Evolutionary conservation across 2,888 invertebrate genomes (phyloP), one percentile per base, ranked within the genome.

Genomic region (Sinodicranocentrus sp.): DNA sequence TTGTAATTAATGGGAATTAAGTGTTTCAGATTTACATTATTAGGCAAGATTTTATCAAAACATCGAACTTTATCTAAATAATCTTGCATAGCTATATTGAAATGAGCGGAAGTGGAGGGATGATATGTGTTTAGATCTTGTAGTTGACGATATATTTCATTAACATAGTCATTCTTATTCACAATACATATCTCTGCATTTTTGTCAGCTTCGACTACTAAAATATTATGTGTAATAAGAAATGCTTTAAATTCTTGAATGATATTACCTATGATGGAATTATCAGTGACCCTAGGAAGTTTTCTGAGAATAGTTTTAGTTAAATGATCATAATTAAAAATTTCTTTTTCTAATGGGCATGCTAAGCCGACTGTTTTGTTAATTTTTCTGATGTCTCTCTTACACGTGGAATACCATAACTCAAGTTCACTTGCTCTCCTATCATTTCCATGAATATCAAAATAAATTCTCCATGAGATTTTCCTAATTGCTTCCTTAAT

Each of bases 61-160:
- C 17, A 63, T 63, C 28, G 25, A 10, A 23, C 3, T n/a, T n/a
- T 33, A 17, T 63, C 63, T 15, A 6, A 3, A 33, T 21, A 63
- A n/a, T 8, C 17, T 10, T 13, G 5, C 26, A 33, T 63, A n/a
- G 28, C 6, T 13, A 33, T 10, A 13, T n/a, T 17, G 33, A 54
- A 59, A 13, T 72, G 72, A n/a, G 43, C n/a, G 2, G 6, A 0
- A 17, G 72, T 57, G 1, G 23, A 13, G 15, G 72, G 72, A 2
- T 17, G 52, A 25, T 72, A 72, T 39, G 39, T 59, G 21, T 1
- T 25, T 15, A n/a, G 8, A 25, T 72, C 72, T 8, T 28, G 0
- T 8, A 72, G 28, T 25, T 72, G 72, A 23, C 59, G 33, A n/a
- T 10, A 2, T 0, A 72, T 72, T 23, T 72, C 72, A 21, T 39